Percentiles rank a stretch among this genome's conserved stretches.
Conservation (phyloP, 2,797 vertebrate genomes). For the Microcaecilia unicolor region DNA sequence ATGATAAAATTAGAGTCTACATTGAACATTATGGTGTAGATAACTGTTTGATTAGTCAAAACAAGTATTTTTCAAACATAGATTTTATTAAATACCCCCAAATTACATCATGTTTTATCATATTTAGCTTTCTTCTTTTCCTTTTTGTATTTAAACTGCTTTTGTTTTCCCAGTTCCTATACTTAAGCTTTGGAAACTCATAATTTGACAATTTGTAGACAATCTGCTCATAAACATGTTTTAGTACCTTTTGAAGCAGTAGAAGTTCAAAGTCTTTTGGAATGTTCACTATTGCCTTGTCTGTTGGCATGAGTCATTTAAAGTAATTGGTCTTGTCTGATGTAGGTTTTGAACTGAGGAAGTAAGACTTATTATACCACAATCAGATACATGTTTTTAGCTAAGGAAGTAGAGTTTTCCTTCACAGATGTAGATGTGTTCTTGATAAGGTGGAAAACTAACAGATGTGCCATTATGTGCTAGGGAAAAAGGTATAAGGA, state of each 20-base stretch:
- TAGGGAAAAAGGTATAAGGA: constrained; percentile 55
- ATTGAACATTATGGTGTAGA: too few species aligned
- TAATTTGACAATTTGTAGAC: constrained; percentile 65
- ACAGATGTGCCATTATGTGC: constrained; percentile 61
- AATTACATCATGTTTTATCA: too few species aligned
- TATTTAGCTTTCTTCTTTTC: too few species aligned
- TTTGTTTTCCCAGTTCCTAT: too few species aligned
- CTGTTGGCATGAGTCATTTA: constrained; percentile 67
- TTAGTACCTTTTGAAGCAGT: constrained; percentile 74
- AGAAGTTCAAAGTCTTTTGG: constrained; percentile 71
- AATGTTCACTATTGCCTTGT: constrained; percentile 46
- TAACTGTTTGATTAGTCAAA: too few species aligned
- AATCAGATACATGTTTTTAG: constrained; percentile 78
- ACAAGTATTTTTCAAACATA: too few species aligned
- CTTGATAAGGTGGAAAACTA: constrained; percentile 66
- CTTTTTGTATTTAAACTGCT: too few species aligned
- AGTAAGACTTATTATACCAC: constrained; percentile 74
- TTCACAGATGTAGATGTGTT: constrained; percentile 70
- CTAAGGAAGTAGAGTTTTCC: constrained; percentile 69
- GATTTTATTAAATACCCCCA: too few species aligned
- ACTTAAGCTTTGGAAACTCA: too few species aligned
- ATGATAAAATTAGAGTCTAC: too few species aligned
- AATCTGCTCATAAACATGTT: constrained; percentile 59
- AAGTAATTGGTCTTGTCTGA: constrained; percentile 84
- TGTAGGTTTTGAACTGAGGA: constrained; percentile 70